Percentiles rank a stretch among this genome's conserved stretches.
Evolutionary conservation across 2,888 invertebrate genomes (phyloP).

Genomic region (Drosophila peninsularis): DNA sequence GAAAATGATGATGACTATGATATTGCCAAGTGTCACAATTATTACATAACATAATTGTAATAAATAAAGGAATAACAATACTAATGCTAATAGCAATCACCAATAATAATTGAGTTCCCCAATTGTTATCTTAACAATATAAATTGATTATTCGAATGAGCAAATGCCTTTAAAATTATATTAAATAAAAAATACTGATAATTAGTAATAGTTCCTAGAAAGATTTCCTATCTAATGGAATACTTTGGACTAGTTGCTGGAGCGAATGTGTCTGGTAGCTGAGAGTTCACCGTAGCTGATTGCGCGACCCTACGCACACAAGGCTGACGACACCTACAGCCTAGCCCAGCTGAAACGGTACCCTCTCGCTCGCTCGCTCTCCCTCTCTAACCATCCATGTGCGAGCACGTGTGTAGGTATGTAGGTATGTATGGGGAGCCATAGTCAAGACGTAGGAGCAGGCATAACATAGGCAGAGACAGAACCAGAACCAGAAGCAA

Average conservation of each 20-base stretch:
- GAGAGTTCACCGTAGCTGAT: constrained; percentile 17
- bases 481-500: constrained; percentile 11
- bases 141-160: background rate
- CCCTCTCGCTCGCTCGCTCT: background rate
- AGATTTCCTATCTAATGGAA: background rate
- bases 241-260: constrained; percentile 16
- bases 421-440: constrained; percentile 47
- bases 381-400: constrained; percentile 6
- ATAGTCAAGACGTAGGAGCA: constrained; percentile 52
- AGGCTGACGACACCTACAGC: constrained; percentile 50
- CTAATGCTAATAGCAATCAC: background rate
- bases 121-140: background rate
- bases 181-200: background rate
- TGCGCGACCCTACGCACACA: constrained; percentile 28
- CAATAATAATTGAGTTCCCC: background rate
- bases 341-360: constrained; percentile 21
- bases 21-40: background rate
- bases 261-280: constrained; percentile 1
- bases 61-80: background rate
- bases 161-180: background rate
- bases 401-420: constrained; percentile 24
- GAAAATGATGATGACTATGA: background rate
- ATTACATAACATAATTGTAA: background rate
- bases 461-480: constrained; percentile 36
- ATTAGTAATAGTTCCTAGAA: constrained; percentile 10